Percentiles rank a stretch among this genome's conserved stretches.
These are phyloP conservation scores for Glaucomys volans DNA, from an alignment of 2,113 vertebrate species.

Conservation along the genomic window DNA sequence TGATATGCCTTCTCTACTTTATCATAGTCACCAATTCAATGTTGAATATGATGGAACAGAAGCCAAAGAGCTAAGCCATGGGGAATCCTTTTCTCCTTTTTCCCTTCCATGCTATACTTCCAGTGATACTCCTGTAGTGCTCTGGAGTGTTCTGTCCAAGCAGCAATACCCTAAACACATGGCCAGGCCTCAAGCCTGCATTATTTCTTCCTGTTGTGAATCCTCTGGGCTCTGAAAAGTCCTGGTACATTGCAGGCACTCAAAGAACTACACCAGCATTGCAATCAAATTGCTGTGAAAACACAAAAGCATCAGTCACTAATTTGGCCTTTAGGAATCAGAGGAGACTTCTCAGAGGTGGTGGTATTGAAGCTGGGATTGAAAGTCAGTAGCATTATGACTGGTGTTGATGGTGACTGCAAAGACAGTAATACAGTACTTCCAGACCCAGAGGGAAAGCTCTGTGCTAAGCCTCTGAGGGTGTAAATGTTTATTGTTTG, in stretches of 20 bases:
- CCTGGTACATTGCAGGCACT: neutral
- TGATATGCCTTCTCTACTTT: neutral
- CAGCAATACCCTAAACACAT: neutral
- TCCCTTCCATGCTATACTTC: neutral
- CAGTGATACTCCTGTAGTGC: neutral
- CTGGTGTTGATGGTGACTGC: neutral
- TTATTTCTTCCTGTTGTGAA: neutral
- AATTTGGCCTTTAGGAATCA: neutral
- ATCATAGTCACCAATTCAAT: constrained; percentile 30
- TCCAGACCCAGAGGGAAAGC: neutral
- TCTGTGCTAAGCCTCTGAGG: neutral
- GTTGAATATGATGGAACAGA: neutral
- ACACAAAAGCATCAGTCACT: neutral
- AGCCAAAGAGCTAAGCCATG: neutral
- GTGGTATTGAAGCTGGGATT: neutral
- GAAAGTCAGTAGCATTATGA: neutral
- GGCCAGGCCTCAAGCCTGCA: neutral
- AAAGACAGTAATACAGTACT: neutral
- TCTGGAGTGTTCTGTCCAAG: neutral
- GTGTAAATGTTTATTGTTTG: neutral
- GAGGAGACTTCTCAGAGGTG: neutral
- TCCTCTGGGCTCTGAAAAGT: neutral
- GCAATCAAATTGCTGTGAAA: neutral
- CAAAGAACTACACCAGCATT: neutral
- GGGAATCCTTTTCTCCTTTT: neutral